Evolutionary conservation across 2,888 invertebrate species (phyloP).

Genomic region (Iselma pallidipennis): DNA sequence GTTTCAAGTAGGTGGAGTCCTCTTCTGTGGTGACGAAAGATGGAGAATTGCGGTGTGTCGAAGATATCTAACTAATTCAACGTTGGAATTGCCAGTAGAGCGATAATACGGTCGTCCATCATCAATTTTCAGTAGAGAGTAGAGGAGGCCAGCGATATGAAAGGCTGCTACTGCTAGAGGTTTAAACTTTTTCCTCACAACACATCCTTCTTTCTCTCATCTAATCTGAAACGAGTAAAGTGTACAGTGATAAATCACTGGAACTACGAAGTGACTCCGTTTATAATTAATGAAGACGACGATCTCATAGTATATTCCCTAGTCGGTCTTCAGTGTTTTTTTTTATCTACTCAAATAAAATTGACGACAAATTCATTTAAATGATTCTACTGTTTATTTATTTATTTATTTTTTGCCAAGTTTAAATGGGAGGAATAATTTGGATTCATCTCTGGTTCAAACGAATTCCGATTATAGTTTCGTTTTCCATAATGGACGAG

Average conservation of each 20-base stretch:
- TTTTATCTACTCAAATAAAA: background rate
- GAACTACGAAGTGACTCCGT: constrained; percentile 5
- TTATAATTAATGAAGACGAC: constrained; percentile 7
- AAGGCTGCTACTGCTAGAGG: background rate
- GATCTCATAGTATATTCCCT: constrained; percentile 1
- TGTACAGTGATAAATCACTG: constrained; percentile 4
- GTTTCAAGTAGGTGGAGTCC: background rate
- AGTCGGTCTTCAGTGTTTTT: background rate
- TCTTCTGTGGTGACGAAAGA: background rate
- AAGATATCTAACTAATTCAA: background rate
- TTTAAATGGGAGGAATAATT: background rate
- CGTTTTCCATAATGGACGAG: constrained; percentile 18
- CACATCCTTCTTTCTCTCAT: background rate
- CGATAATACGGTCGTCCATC: constrained; percentile 3
- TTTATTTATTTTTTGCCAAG: background rate
- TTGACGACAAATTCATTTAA: constrained; percentile 1
- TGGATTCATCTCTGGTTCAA: background rate
- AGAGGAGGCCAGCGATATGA: background rate
- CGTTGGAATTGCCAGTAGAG: background rate
- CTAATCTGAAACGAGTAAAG: constrained; percentile 4
- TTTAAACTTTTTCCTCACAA: background rate
- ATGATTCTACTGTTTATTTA: background rate
- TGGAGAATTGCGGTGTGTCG: background rate
- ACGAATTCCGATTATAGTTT: background rate
- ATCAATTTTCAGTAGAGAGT: background rate